phyloP scores from a whole-genome alignment of 2,797 vertebrate genomes.

The Moxostoma hubbsi region DNA sequence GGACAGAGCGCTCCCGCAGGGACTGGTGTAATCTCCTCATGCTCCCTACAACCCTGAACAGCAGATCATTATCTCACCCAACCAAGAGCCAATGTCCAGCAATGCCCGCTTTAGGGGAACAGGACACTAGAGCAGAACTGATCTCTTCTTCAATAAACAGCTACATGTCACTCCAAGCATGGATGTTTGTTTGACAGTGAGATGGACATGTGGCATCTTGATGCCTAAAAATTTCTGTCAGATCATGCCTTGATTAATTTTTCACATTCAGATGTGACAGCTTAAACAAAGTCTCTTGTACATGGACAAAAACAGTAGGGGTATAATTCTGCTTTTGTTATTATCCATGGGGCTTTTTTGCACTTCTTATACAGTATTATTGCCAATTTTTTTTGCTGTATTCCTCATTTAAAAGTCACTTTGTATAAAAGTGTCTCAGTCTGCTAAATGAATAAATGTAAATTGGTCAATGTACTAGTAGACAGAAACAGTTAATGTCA shows the following conservation, averaged over 20 bases:
- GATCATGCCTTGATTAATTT: conserved; percentile 42
- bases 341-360: conserved; percentile 16
- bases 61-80: conserved; percentile 46
- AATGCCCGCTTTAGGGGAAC: conserved; percentile 15
- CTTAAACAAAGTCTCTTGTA: conserved; percentile 12
- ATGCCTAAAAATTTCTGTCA: conserved; percentile 26
- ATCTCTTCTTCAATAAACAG: conserved; percentile 21
- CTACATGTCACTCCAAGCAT: conserved; percentile 7
- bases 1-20: conserved; percentile 22
- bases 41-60: conserved; percentile 16
- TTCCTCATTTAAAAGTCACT: no score
- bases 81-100: conserved; percentile 31
- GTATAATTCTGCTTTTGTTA: conserved; percentile 45
- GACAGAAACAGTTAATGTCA: no score
- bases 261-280: conserved; percentile 43
- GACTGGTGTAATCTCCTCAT: conserved; percentile 36
- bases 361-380: no score
- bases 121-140: background rate
- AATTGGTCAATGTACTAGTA: no score
- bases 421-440: no score
- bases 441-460: no score
- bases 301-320: conserved; percentile 33
- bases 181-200: background rate
- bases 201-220: conserved; percentile 16
- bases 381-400: no score